A percentile compares a stretch with the other conserved stretches of the same genome.
Conservation (phyloP, 2,888 invertebrate species). For the Gerris lacustris region DNA sequence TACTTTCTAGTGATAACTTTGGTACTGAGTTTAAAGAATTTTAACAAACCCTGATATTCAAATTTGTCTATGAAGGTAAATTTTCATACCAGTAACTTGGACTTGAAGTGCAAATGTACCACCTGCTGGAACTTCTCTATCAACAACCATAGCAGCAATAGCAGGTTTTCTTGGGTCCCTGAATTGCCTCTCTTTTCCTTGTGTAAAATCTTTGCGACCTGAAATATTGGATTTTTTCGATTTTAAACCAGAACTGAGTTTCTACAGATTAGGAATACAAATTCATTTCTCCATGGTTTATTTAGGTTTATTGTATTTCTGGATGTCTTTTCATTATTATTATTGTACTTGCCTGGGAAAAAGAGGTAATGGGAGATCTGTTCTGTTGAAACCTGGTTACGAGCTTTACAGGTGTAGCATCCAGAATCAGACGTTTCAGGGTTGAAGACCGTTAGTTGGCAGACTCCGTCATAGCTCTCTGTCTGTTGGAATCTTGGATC, state of each 20-base stretch:
- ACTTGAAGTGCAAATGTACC: slow-evolving; percentile 73
- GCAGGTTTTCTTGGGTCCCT: slow-evolving; percentile 43
- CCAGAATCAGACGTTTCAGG: slow-evolving; percentile 59
- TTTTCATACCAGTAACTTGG: slow-evolving; percentile 49
- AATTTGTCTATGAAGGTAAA: too few relatives aligned
- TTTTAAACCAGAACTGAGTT: background rate
- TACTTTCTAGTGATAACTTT: too few relatives aligned
- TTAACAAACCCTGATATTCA: too few relatives aligned
- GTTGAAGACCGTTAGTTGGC: slow-evolving; percentile 52
- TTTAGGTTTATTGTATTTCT: too few relatives aligned
- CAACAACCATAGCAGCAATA: slow-evolving; percentile 54
- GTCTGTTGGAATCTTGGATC: slow-evolving; percentile 51
- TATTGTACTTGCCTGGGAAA: slow-evolving; percentile 16
- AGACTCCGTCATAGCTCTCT: slow-evolving; percentile 60
- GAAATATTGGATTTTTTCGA: background rate
- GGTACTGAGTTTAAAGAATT: too few relatives aligned
- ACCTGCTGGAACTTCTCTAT: slow-evolving; percentile 59
- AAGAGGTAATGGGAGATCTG: slow-evolving; percentile 58
- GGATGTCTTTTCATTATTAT: background rate
- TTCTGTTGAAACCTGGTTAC: slow-evolving; percentile 57
- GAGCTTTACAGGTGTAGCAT: slow-evolving; percentile 61
- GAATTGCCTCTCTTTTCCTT: background rate
- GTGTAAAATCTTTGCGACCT: slow-evolving; percentile 39
- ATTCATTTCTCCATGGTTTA: too few relatives aligned
- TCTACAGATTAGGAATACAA: too few relatives aligned